These are phyloP conservation scores for Leptinotarsa haldemani DNA, from an alignment of 2,888 invertebrate genomes.

Conservation along the genomic window DNA sequence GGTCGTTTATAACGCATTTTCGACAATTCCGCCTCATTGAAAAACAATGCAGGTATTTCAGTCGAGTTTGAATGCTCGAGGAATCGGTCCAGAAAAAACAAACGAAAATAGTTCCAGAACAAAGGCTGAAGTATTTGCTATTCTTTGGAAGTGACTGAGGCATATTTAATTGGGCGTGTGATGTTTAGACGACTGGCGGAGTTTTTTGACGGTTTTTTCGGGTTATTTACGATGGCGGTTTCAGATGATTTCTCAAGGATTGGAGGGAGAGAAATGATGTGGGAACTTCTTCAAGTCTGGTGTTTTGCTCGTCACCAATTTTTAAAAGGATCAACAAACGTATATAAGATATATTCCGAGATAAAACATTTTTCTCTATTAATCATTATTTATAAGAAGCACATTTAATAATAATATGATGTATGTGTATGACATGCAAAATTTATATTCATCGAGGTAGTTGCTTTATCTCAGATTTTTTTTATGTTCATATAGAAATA, in stretches of 20 bases:
- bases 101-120: conserved; percentile 45
- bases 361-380: no score
- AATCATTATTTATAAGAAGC: no score
- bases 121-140: conserved; percentile 44
- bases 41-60: conserved; percentile 56
- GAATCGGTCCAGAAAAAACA: conserved; percentile 44
- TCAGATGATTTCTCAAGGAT: neutral
- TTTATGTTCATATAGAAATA: no score
- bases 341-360: neutral
- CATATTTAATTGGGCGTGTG: conserved; percentile 41
- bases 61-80: conserved; percentile 46
- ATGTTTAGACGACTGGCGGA: conserved; percentile 15
- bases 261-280: neutral
- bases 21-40: conserved; percentile 50
- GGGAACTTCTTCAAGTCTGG: neutral
- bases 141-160: conserved; percentile 40
- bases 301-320: neutral
- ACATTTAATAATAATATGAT: no score
- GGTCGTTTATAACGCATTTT: conserved; percentile 53
- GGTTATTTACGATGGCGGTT: conserved; percentile 6
- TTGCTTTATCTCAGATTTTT: no score
- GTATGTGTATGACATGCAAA: no score
- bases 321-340: neutral
- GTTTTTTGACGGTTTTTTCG: conserved; percentile 26
- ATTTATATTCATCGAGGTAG: no score